Conservation (phyloP, 1,140 invertebrate genomes). For the Vanessa atalanta region DNA sequence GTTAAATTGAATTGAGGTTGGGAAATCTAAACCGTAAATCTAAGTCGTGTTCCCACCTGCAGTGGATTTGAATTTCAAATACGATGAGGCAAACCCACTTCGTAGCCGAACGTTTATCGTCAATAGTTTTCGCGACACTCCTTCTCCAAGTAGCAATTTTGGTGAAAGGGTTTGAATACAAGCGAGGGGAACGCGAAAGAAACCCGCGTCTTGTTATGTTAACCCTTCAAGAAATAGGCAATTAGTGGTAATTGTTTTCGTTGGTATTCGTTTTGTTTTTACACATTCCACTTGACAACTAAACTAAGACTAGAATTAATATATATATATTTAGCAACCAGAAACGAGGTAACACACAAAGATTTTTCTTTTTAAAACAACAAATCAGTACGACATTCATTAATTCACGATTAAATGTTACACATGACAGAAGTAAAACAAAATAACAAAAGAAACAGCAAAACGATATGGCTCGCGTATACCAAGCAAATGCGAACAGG, state of each 20-base stretch:
- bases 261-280: conserved; percentile 16
- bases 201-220: conserved; percentile 32
- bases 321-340: too few species aligned
- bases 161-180: conserved; percentile 23
- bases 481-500: too few species aligned
- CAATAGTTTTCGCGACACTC: conserved; percentile 52
- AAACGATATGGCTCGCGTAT: too few species aligned
- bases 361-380: too few species aligned
- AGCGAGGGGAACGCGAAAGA: conserved; percentile 20
- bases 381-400: too few species aligned
- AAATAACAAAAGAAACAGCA: too few species aligned
- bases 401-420: too few species aligned
- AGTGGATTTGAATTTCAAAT: conserved; percentile 76
- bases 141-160: conserved; percentile 33
- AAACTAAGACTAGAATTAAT: too few species aligned
- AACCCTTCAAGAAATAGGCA: conserved; percentile 25
- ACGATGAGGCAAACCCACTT: conserved; percentile 62
- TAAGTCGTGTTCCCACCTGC: conserved; percentile 68
- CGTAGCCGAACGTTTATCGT: conserved; percentile 59
- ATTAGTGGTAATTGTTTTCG: conserved; percentile 38
- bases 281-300: too few species aligned
- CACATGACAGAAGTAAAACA: too few species aligned
- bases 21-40: conserved; percentile 67
- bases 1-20: conserved; percentile 69
- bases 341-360: too few species aligned